Evolutionary conservation across 2,113 vertebrate genomes (phyloP), one percentile per base, ranked within the genome.

Genomic region (Eubucco bourcierii): DNA sequence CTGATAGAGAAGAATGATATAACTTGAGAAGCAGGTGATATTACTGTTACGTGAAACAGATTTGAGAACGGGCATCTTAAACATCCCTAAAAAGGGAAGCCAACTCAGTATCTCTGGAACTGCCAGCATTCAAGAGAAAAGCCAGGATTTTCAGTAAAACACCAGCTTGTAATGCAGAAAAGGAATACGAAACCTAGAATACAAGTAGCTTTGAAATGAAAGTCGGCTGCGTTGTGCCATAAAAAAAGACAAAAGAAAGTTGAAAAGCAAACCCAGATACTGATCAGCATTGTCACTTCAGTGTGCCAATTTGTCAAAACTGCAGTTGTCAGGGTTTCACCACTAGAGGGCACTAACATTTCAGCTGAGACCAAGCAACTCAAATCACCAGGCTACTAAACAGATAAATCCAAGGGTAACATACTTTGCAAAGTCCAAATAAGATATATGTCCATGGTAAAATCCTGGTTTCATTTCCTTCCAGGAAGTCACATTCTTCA

Each of bases 381-480:
- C 59, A 53, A 39, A 89, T 77, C 34, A 33, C 27, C 23, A 60
- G 1, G 64, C 84, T 64, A 78, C 55, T 41, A 28, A 11, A 47
- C 63, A 50, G 52, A 67, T 14, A 61, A 77, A 84, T 86, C 53
- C 71, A 14, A 71, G 9, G 39, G 33, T 70, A 86, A 98, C 98
- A 94, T 98, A 99, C 99, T 99, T 99, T 82, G 99, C 97, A 97
- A 99, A 99, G 97, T 99, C 99, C 97, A 99, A 97, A 87, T 98
- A 99, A 90, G 99, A 98, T 41, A 99, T 81, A 21, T 99, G 99
- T 91, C 99, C 99, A 6, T 99, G 99, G 97, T 99, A 99, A 97
- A 99, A 99, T 39, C 98, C 99, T 21, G 99, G 99, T 92, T 99
- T 99, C 99, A 99, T 99, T 96, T 98, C 98, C 95, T 97, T 98